Percentiles rank a stretch among this genome's conserved stretches.
Conservation (phyloP, 37 sponge, comb jelly and placozoan species). For the Aplysina aerophoba region DNA sequence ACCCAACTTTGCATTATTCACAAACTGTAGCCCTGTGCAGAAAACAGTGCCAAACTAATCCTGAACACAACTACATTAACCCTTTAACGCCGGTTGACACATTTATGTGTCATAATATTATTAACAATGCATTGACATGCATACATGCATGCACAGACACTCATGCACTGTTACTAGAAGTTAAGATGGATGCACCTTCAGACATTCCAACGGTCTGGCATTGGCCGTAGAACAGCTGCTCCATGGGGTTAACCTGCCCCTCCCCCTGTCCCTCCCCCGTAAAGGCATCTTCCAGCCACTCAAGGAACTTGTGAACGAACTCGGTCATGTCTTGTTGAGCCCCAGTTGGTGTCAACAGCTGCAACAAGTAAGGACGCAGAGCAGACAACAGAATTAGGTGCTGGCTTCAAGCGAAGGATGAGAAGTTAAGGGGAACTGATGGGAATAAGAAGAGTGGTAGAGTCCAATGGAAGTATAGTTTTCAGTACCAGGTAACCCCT, state of each 20-base stretch:
- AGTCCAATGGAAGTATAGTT: no score
- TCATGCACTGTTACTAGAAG: neutral
- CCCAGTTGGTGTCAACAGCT: constrained; percentile 26
- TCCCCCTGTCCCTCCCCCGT: neutral
- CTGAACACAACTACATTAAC: no score
- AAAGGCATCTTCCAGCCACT: constrained; percentile 81
- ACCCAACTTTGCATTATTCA: constrained; percentile 61
- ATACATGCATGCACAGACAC: no score
- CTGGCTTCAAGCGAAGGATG: no score
- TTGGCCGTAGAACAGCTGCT: constrained; percentile 64
- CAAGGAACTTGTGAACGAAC: constrained; percentile 80
- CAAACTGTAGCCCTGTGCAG: constrained; percentile 31
- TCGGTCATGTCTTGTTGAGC: constrained; percentile 74
- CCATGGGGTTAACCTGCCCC: constrained; percentile 48
- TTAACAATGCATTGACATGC: no score
- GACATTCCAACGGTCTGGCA: constrained; percentile 50
- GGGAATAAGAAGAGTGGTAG: no score
- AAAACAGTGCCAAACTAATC: no score
- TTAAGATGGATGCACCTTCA: constrained; percentile 17
- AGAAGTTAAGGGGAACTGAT: no score
- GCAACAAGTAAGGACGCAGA: neutral
- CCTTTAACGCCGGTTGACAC: no score
- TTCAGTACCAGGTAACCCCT: no score
- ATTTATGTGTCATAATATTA: no score
- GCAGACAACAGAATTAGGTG: no score